Conservation (phyloP, 2,113 vertebrate genomes). For the Cynoglossus semilaevis region DNA sequence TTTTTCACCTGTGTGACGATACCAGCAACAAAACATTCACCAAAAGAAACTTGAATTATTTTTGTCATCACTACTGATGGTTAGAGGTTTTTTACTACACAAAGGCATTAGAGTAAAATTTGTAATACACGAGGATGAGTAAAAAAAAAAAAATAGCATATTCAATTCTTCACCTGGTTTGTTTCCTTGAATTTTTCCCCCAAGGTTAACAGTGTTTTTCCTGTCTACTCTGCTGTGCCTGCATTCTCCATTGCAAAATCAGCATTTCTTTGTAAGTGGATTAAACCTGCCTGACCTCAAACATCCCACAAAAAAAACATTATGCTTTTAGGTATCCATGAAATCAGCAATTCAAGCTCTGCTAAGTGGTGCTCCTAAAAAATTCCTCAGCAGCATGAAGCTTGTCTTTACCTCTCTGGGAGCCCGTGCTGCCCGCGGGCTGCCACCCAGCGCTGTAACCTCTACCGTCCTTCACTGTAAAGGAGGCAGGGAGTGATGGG, state of each 20-base stretch:
- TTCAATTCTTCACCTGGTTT: not conserved
- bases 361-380: not conserved
- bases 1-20: no score
- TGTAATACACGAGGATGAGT: no score
- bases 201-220: not conserved
- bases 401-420: constrained; percentile 7
- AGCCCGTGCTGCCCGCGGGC: constrained; percentile 32
- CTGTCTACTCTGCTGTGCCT: not conserved
- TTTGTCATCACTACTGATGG: no score
- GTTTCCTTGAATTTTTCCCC: not conserved
- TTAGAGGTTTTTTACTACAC: no score
- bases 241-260: not conserved
- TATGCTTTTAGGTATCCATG: constrained; percentile 1
- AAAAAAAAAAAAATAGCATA: no score
- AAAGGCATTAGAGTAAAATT: no score
- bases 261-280: not conserved
- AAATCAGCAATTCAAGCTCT: not conserved
- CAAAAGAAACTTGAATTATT: no score
- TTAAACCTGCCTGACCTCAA: not conserved
- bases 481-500: not conserved
- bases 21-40: no score
- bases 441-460: constrained; percentile 25
- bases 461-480: constrained; percentile 38
- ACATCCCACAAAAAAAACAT: not conserved
- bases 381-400: constrained; percentile 10